Evolutionary conservation across 2,797 vertebrate species (phyloP), one percentile per base, ranked within the genome.

Genomic region (Phyllotis vaccarum): DNA sequence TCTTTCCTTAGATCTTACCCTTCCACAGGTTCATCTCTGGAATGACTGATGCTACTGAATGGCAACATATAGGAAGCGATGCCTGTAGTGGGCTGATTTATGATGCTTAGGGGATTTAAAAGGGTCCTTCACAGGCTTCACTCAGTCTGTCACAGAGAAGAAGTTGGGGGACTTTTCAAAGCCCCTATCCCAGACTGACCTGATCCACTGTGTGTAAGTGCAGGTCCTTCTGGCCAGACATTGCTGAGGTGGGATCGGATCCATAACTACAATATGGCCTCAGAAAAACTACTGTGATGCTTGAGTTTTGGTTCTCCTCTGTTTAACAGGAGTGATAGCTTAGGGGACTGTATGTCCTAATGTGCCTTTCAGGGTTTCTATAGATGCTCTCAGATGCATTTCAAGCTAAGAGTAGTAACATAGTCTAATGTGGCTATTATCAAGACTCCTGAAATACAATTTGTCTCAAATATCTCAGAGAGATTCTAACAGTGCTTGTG

Each of bases 1-100:
- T 37, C 1, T 92, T 95, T 94, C 94, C 95, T 89, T 40, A 95
- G 70, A 85, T 87, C 76, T 92, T 86, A 70, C 76, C 75, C 74
- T 56, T 76, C n/a, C 7, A 80, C 79, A 82, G 74, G 34, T 81
- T 95, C 90, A 83, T 91, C 64, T 95, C 75, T 81, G 85, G 86
- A 95, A 46, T 74, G 89, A 87, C 34, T 92, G 92, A 86, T 91
- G 5, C 29, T 90, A 87, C 43, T 89, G 72, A 34, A 76, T 91
- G 92, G 89, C 80, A 80, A 92, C 62, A 52, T 81, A 60, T 9
- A 94, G 40, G 70, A 43, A 8, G 75, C 90, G 81, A 96, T 46
- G 27, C 68, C 88, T 97, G 93, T 93, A 88, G 95, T 91, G 75
- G 90, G n/a, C 70, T 93, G 80, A 60, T 0, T 49, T 66, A 46